Percentiles rank a stretch among this genome's conserved stretches.
Evolutionary conservation across 2,113 vertebrate species (phyloP).

Genomic region (Setophaga petechia): DNA sequence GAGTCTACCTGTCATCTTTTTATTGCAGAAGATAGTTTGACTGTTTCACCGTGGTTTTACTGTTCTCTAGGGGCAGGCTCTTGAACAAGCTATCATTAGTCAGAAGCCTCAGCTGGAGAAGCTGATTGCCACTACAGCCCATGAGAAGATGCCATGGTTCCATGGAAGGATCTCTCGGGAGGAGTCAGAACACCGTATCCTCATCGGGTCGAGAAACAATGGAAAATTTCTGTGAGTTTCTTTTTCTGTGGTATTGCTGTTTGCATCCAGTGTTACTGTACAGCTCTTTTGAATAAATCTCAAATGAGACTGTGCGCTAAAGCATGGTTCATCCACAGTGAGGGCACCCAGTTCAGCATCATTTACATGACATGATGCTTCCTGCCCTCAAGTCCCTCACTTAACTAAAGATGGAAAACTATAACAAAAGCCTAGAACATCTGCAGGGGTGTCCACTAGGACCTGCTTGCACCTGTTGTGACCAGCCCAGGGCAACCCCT

Average conservation of each 20-base stretch:
- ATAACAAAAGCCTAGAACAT: background rate
- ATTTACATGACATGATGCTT: background rate
- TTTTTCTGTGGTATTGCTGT: background rate
- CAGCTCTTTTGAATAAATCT: background rate
- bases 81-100: conserved; percentile 97
- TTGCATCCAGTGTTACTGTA: background rate
- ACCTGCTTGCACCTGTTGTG: accelerated
- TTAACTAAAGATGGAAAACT: background rate
- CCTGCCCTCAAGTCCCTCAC: background rate
- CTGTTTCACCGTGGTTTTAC: background rate
- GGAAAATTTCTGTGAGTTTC: conserved; percentile 92
- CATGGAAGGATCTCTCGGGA: conserved; percentile 88
- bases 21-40: background rate
- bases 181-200: conserved; percentile 84
- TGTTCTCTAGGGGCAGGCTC: conserved; percentile 81
- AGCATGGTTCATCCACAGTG: accelerated
- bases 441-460: background rate
- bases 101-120: conserved; percentile 97
- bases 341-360: background rate
- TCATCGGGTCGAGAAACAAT: conserved; percentile 77
- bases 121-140: conserved; percentile 92
- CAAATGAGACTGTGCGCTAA: background rate
- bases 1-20: background rate
- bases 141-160: conserved; percentile 97
- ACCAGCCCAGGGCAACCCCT: background rate